These are phyloP conservation scores for Apostichopus japonicus DNA, from an alignment of 35 echinoderm and acorn worm species.

Conservation along the genomic window DNA sequence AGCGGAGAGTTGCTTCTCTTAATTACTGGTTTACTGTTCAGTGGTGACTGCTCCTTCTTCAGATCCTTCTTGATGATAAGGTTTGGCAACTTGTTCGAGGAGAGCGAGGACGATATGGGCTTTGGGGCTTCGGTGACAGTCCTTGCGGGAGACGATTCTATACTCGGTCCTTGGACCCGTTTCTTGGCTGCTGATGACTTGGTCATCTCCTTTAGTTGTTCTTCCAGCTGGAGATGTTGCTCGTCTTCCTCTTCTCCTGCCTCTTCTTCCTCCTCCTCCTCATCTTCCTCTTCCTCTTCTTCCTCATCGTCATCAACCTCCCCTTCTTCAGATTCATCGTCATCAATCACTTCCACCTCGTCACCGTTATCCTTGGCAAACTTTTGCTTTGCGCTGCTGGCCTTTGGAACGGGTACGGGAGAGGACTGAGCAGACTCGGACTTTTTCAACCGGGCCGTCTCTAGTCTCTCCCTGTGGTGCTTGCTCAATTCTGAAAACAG, in stretches of 20 bases:
- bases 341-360: conserved; percentile 23
- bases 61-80: conserved; percentile 81
- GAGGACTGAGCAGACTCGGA: conserved; percentile 53
- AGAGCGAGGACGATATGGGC: not conserved
- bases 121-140: conserved; percentile 22
- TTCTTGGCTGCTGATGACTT: not conserved
- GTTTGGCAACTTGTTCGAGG: conserved; percentile 57
- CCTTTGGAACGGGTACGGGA: conserved; percentile 20
- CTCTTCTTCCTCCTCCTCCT: conserved; percentile 8
- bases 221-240: not conserved
- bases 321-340: conserved; percentile 17
- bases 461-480: conserved; percentile 59
- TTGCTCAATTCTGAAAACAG: conserved; percentile 76
- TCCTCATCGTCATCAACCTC: conserved; percentile 37
- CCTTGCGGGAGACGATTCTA: conserved; percentile 45
- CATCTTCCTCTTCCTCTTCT: conserved; percentile 18
- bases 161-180: conserved; percentile 16
- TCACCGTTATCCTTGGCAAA: not conserved
- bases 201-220: not conserved
- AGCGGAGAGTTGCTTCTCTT: conserved; percentile 43
- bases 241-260: conserved; percentile 8
- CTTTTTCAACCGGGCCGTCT: conserved; percentile 42
- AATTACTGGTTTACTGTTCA: not conserved
- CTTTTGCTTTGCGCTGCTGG: conserved; percentile 34
- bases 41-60: conserved; percentile 60